A percentile compares a stretch with the other conserved stretches of the same genome.
These are phyloP conservation scores for Catharus fuscescens DNA, from an alignment of 2,113 vertebrate genomes.

Conservation along the genomic window DNA sequence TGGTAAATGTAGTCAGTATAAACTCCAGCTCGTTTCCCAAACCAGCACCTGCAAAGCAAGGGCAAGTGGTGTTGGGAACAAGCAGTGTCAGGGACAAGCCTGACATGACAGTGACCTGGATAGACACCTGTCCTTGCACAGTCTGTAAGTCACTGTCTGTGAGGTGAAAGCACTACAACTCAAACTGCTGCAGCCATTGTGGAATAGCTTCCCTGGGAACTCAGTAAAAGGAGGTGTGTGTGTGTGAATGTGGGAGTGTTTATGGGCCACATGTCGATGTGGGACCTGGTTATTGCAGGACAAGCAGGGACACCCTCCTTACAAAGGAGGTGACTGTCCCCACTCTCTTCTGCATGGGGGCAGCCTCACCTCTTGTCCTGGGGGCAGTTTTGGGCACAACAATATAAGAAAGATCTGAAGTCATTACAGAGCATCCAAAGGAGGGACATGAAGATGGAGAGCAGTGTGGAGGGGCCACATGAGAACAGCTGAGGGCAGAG, in stretches of 20 bases:
- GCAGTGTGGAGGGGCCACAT: background rate
- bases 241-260: background rate
- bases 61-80: background rate
- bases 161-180: background rate
- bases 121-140: background rate
- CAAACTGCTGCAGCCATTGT: background rate
- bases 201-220: background rate
- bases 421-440: background rate
- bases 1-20: constrained; percentile 99
- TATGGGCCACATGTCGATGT: fast-evolving
- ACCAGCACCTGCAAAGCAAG: constrained; percentile 90
- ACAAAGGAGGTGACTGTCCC: background rate
- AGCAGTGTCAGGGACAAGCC: background rate
- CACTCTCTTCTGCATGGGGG: background rate
- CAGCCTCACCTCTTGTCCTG: background rate
- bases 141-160: background rate
- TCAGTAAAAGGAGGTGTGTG: fast-evolving
- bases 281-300: background rate
- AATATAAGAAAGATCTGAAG: background rate
- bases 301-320: background rate
- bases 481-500: background rate
- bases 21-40: constrained; percentile 91
- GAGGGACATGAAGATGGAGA: background rate
- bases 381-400: background rate
- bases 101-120: background rate